A percentile compares a stretch with the other conserved stretches of the same genome.
These are phyloP conservation scores for Drosophila triauraria DNA, from an alignment of 1,140 invertebrate species.

Conservation along the genomic window DNA sequence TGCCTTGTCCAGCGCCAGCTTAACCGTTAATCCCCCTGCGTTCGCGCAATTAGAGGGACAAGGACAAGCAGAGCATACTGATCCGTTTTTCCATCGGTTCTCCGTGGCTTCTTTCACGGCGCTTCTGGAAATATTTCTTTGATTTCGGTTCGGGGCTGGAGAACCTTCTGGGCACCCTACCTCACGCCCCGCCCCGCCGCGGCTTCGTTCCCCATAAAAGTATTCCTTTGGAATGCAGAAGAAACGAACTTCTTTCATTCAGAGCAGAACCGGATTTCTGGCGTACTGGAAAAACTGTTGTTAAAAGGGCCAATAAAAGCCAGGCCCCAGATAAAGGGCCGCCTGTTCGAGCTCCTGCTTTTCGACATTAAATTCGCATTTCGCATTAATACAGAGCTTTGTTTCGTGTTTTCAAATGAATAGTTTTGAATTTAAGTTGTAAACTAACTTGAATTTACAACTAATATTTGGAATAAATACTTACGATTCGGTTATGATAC, in stretches of 20 bases:
- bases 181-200: no score
- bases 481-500: background rate
- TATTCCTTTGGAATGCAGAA: slow-evolving; percentile 44
- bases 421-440: background rate
- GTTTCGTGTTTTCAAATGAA: background rate
- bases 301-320: slow-evolving; percentile 27
- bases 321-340: slow-evolving; percentile 11
- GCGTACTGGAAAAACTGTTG: slow-evolving; percentile 29
- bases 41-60: slow-evolving; percentile 66
- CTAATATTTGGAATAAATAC: no score
- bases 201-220: slow-evolving; percentile 14
- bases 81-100: slow-evolving; percentile 9
- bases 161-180: slow-evolving; percentile 34
- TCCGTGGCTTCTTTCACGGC: slow-evolving; percentile 37
- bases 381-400: background rate
- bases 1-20: slow-evolving; percentile 64
- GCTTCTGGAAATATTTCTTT: slow-evolving; percentile 44
- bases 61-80: slow-evolving; percentile 15
- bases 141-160: slow-evolving; percentile 7
- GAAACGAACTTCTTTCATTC: slow-evolving; percentile 43
- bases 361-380: slow-evolving; percentile 2
- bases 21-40: slow-evolving; percentile 70
- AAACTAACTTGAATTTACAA: background rate
- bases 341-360: slow-evolving; percentile 11
- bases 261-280: slow-evolving; percentile 43